Conservation (phyloP, 2,797 vertebrate species). For the Oreortyx pictus region DNA sequence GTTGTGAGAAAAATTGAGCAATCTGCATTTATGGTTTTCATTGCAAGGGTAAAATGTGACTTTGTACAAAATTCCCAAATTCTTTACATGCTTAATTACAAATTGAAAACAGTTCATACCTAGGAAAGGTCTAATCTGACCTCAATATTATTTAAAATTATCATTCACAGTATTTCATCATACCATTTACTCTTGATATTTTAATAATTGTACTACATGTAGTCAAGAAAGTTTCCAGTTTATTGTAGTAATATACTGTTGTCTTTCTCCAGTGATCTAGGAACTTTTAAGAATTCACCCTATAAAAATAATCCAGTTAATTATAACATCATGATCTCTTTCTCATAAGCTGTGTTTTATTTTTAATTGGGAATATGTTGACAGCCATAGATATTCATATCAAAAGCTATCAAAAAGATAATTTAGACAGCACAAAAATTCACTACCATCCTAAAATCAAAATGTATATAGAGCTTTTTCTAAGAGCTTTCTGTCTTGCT, state of each 20-base stretch:
- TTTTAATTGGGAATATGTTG: slow-evolving; percentile 17
- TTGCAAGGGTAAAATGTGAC: slow-evolving; percentile 22
- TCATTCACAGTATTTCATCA: slow-evolving; percentile 20
- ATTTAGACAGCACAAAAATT: not conserved
- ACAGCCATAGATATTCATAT: not conserved
- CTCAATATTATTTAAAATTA: slow-evolving; percentile 30
- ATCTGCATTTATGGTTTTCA: not conserved
- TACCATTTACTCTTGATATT: slow-evolving; percentile 33
- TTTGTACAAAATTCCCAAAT: not conserved
- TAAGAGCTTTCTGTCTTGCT: slow-evolving; percentile 23
- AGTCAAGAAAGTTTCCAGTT: slow-evolving; percentile 28
- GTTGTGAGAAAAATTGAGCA: slow-evolving; percentile 17
- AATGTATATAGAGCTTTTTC: slow-evolving; percentile 12
- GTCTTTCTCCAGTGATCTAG: not conserved
- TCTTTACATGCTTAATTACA: not conserved
- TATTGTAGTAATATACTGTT: slow-evolving; percentile 37
- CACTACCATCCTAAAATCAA: not conserved
- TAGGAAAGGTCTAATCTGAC: not conserved
- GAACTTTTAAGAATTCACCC: not conserved
- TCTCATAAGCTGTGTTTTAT: not conserved
- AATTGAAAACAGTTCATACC: slow-evolving; percentile 2
- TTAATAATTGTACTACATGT: not conserved
- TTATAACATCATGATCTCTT: not conserved
- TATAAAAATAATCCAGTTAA: not conserved
- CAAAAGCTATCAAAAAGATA: slow-evolving; percentile 5